Evolutionary conservation across 2,888 invertebrate genomes (phyloP).

Genomic region (Cyclophora albipunctata): DNA sequence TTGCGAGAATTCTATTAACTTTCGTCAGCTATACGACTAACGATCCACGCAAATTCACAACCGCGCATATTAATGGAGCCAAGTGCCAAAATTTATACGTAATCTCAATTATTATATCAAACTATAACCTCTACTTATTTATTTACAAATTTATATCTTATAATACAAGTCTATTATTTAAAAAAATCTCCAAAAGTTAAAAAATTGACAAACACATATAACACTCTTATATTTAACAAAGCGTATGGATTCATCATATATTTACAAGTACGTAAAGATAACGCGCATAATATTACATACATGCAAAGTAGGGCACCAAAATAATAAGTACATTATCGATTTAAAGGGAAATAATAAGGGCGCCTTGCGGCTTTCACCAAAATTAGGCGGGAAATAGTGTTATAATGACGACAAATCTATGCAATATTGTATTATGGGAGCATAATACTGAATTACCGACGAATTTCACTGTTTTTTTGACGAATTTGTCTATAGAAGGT

Average conservation of each 20-base stretch:
- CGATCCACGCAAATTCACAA: conserved; percentile 36
- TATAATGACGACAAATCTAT: too few relatives aligned
- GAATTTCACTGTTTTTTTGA: too few relatives aligned
- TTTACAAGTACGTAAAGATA: conserved; percentile 61
- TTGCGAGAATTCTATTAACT: conserved; percentile 2
- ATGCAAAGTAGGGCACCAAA: conserved; percentile 64
- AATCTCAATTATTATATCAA: conserved; percentile 53
- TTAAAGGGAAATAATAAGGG: not conserved
- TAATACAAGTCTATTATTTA: conserved; percentile 38
- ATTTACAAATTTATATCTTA: conserved; percentile 58
- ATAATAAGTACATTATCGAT: conserved; percentile 58
- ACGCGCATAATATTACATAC: conserved; percentile 58
- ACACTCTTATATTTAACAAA: conserved; percentile 71
- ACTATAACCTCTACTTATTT: conserved; percentile 31
- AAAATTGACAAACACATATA: conserved; percentile 72
- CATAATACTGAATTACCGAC: too few relatives aligned
- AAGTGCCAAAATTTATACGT: conserved; percentile 29
- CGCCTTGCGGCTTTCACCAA: not conserved
- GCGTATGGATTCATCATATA: conserved; percentile 71
- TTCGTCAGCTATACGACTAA: not conserved
- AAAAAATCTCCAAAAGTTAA: conserved; percentile 64
- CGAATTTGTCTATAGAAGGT: too few relatives aligned
- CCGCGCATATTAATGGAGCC: conserved; percentile 32
- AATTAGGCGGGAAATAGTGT: not conserved
- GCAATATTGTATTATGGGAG: too few relatives aligned